Percentiles rank a stretch among this genome's conserved stretches.
Conservation (phyloP, 2,113 vertebrate genomes). For the Hylia prasina region DNA sequence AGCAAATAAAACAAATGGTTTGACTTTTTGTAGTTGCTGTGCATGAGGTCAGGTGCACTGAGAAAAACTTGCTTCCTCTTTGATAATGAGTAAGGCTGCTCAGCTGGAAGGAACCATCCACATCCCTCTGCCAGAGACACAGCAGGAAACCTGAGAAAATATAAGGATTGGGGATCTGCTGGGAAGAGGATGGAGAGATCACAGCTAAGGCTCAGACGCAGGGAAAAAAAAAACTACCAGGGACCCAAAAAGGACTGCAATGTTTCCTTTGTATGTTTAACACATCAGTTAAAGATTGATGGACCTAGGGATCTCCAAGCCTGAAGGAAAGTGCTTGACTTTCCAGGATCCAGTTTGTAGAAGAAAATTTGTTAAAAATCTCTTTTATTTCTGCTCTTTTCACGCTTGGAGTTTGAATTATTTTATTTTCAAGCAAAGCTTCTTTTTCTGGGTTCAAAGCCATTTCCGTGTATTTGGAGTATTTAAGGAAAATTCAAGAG, state of each 20-base stretch:
- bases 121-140: background rate
- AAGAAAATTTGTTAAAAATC: background rate
- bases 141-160: background rate
- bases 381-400: background rate
- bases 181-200: background rate
- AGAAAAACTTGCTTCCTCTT: background rate
- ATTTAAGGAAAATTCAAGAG: background rate
- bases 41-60: no score
- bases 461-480: background rate
- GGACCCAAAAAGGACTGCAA: background rate
- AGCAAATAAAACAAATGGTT: background rate
- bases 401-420: background rate
- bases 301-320: background rate
- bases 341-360: background rate
- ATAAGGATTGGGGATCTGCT: background rate
- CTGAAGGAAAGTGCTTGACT: background rate
- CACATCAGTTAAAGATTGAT: background rate
- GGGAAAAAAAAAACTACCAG: background rate
- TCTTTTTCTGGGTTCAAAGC: background rate
- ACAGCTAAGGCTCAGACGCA: background rate
- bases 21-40: background rate
- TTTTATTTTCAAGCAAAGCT: background rate
- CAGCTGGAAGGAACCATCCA: background rate
- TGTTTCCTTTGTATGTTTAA: background rate
- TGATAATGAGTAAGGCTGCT: background rate